Percentiles rank a stretch among this genome's conserved stretches.
Conservation (phyloP, 2,797 vertebrate genomes). For the Zalophus californianus region DNA sequence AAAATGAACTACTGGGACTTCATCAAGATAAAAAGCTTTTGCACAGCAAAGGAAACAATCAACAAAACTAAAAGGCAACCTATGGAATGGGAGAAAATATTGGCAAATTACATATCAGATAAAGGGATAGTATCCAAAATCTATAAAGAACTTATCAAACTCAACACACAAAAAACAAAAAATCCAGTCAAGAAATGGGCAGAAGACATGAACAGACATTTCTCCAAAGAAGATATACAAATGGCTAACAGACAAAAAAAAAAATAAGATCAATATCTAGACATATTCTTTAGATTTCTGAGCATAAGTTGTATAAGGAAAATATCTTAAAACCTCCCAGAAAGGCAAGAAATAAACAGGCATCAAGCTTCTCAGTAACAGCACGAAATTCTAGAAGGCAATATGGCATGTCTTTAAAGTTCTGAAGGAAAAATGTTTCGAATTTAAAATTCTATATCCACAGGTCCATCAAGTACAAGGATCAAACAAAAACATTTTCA, state of each 20-base stretch:
- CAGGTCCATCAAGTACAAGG: neutral
- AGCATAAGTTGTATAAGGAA: neutral
- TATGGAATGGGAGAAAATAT: neutral
- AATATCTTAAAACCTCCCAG: neutral
- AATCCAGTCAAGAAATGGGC: neutral
- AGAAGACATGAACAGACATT: neutral
- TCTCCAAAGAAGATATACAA: neutral
- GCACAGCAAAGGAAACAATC: neutral
- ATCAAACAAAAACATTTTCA: neutral
- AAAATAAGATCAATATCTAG: neutral
- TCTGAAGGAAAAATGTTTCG: neutral
- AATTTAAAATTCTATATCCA: neutral
- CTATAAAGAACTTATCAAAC: neutral
- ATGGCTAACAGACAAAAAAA: neutral
- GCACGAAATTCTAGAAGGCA: neutral
- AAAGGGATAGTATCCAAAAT: neutral
- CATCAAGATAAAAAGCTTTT: neutral
- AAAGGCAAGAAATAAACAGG: neutral
- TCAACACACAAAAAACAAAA: neutral
- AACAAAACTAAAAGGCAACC: neutral
- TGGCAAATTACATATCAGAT: neutral
- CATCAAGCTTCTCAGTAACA: neutral
- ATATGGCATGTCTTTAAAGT: neutral
- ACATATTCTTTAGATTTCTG: neutral
- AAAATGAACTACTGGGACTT: neutral